phyloP scores from a whole-genome alignment of 2,797 vertebrate genomes.

The Leptoclinus maculatus region DNA sequence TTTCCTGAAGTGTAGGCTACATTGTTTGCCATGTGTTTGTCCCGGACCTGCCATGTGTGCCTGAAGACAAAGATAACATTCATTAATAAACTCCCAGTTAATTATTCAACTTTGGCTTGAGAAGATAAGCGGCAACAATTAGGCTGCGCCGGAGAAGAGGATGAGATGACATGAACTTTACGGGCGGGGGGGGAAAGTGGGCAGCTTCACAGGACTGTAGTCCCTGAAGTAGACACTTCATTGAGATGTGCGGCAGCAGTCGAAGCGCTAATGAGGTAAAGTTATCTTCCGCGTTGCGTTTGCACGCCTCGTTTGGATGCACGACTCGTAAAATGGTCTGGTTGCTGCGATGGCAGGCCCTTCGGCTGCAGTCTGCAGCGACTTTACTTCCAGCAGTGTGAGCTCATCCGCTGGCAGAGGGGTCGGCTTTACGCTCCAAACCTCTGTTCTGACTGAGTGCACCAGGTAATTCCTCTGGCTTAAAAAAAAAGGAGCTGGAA shows the following conservation, averaged over 20 bases:
- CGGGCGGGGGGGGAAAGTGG: too few relatives aligned
- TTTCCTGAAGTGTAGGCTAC: constrained; percentile 93
- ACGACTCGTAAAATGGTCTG: too few relatives aligned
- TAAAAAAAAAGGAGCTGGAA: constrained; percentile 48
- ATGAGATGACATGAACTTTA: constrained; percentile 58
- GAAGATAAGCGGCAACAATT: constrained; percentile 58
- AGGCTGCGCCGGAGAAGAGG: constrained; percentile 28
- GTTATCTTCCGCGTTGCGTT: too few relatives aligned
- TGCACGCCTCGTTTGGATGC: too few relatives aligned
- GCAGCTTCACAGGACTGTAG: constrained; percentile 46
- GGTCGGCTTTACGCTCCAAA: constrained; percentile 61
- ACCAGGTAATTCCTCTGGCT: constrained; percentile 78
- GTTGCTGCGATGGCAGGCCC: too few relatives aligned
- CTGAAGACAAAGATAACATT: constrained; percentile 78
- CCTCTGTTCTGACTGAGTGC: constrained; percentile 76
- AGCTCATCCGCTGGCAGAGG: constrained; percentile 72
- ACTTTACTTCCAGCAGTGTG: constrained; percentile 65
- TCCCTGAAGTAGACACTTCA: constrained; percentile 65
- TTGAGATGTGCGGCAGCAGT: too few relatives aligned
- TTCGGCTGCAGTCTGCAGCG: constrained; percentile 14
- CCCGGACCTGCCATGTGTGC: constrained; percentile 96
- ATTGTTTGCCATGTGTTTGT: constrained; percentile 93
- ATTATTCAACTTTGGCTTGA: constrained; percentile 54
- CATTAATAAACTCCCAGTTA: constrained; percentile 41
- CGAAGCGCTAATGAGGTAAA: too few relatives aligned